Percentiles rank a stretch among this genome's conserved stretches.
Conservation (phyloP, 1,140 invertebrate genomes). For the Drosophila bocqueti region DNA sequence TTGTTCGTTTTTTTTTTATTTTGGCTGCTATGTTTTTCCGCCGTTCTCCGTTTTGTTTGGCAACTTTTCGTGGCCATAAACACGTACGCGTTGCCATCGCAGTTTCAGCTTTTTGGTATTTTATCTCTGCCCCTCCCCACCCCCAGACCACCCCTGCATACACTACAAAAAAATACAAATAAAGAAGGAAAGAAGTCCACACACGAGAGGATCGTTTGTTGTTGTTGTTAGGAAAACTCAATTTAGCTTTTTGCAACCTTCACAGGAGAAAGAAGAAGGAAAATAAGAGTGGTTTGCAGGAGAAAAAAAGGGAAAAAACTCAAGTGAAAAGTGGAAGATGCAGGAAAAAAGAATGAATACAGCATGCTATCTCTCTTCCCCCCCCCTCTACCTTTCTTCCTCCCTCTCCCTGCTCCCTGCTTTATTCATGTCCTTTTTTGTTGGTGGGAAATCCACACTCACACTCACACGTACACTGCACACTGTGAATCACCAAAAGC, state of each 20-base stretch:
- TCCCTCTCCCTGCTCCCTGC: background rate
- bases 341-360: constrained; percentile 54
- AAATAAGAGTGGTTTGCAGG: constrained; percentile 20
- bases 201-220: constrained; percentile 50
- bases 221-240: constrained; percentile 79
- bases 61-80: constrained; percentile 81
- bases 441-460: constrained; percentile 59
- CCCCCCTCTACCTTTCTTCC: background rate
- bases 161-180: constrained; percentile 11
- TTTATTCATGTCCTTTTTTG: constrained; percentile 69
- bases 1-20: constrained; percentile 5
- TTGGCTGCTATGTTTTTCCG: constrained; percentile 42
- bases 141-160: background rate
- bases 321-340: constrained; percentile 42
- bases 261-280: constrained; percentile 43
- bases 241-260: constrained; percentile 82
- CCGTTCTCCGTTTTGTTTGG: constrained; percentile 64
- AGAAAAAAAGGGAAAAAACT: constrained; percentile 15
- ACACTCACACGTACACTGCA: constrained; percentile 10
- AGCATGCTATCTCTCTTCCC: constrained; percentile 14
- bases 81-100: constrained; percentile 76
- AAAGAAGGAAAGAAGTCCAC: constrained; percentile 2
- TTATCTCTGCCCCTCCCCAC: constrained; percentile 52
- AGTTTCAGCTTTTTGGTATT: constrained; percentile 68
- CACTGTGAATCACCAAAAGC: constrained; percentile 20